Conservation (phyloP, 2,797 vertebrate species). For the Gymnothorax reevesii region DNA sequence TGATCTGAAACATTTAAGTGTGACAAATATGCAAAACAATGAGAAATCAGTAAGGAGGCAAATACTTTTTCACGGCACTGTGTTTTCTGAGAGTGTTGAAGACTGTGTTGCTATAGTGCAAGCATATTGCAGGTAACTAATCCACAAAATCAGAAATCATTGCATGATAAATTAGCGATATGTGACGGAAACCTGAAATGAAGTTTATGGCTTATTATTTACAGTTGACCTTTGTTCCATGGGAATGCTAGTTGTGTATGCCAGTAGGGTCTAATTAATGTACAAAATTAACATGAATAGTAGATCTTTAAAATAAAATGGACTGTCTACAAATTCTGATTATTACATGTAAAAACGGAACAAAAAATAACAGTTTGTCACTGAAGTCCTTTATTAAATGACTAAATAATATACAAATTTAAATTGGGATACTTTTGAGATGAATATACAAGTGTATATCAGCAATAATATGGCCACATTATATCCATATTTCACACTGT, state of each 20-base stretch:
- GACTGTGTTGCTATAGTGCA: no score
- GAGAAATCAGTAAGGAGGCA: no score
- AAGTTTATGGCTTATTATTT: no score
- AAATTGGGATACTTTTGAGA: not conserved
- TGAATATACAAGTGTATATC: slow-evolving; percentile 17
- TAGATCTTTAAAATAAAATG: not conserved
- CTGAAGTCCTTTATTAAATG: slow-evolving; percentile 22
- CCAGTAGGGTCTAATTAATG: not conserved
- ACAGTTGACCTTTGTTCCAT: not conserved
- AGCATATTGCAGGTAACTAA: no score
- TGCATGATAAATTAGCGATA: no score
- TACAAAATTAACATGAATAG: not conserved
- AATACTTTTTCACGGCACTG: no score
- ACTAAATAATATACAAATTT: slow-evolving; percentile 14
- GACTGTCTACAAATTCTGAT: not conserved
- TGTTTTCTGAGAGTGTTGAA: no score
- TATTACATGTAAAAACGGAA: not conserved
- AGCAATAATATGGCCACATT: not conserved
- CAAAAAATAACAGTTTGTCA: slow-evolving; percentile 1
- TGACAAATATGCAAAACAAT: no score
- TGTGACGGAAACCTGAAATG: no score
- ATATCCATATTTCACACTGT: not conserved
- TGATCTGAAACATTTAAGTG: no score
- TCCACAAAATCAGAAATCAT: no score
- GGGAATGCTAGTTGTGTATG: not conserved